Evolutionary conservation across 2,888 invertebrate species (phyloP), one percentile per base, ranked within the genome.

Genomic region (Myopa testacea): DNA sequence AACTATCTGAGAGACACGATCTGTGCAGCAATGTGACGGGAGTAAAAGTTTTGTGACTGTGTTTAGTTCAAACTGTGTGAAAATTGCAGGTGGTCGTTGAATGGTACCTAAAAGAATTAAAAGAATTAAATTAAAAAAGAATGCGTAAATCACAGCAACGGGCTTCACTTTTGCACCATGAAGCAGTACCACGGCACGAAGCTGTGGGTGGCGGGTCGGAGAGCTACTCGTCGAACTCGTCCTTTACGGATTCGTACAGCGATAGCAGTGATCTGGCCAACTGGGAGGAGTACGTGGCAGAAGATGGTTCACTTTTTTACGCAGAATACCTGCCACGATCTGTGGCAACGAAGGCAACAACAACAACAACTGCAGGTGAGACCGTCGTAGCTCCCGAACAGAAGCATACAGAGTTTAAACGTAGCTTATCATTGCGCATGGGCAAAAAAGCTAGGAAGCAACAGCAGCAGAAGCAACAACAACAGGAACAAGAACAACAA

Each of bases 261-360:
- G 81, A 83, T 67, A 85, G 83, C 77, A 88, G 88, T 78, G 87
- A 86, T 73, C 78, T 85, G 68, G 85, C 86, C 50, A 88, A 86
- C 78, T 89, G 89, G 89, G 88, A 88, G 78, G 84, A 85, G 78
- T 86, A 84, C 80, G 84, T 89, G 45, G 83, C 84, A 5, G 82
- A 83, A 60, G 85, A 93, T 82, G 94, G 94, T 4, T 93, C 93
- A 83, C 88, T 95, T 8, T 91, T 93, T 72, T 94, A 92, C 84
- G 91, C 93, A 38, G 93, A 93, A 87, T 91, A 88, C 80, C 87
- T 85, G 84, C 80, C 84, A 77, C 81, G 84, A 83, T 80, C 77
- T 74, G 37, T 38, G 8, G 63, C 70, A 38, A n/a, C 52, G 8
- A 65, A 4, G 12, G 65, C 14, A 37, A 65, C 34, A 26, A n/a